These are phyloP conservation scores for Drosophila baimaii DNA, from an alignment of 1,140 invertebrate species.

Conservation along the genomic window DNA sequence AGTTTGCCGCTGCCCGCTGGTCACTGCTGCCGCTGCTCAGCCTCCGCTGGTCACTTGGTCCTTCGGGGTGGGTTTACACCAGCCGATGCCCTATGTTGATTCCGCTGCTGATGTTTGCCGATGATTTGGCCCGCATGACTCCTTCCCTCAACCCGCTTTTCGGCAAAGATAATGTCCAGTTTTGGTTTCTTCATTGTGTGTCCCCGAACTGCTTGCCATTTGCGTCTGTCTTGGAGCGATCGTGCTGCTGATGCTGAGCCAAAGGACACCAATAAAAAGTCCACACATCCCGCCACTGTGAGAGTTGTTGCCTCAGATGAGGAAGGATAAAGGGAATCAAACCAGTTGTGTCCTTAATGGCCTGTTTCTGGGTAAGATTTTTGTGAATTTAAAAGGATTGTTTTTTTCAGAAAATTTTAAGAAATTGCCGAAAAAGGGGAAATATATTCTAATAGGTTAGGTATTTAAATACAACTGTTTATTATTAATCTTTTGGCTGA, in stretches of 20 bases:
- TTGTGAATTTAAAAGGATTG: not conserved
- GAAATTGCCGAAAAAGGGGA: not conserved
- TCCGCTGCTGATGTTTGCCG: constrained; percentile 32
- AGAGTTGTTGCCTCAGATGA: constrained; percentile 8
- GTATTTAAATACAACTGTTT: not conserved
- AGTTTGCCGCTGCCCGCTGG: constrained; percentile 50
- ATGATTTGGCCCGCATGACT: constrained; percentile 58
- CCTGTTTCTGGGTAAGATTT: constrained; percentile 20
- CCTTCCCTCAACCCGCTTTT: constrained; percentile 50
- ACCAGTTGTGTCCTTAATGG: constrained; percentile 61
- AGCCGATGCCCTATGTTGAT: constrained; percentile 6
- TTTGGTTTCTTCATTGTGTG: constrained; percentile 54
- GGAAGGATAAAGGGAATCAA: constrained; percentile 16
- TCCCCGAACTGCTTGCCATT: constrained; percentile 14
- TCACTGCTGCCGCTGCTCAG: constrained; percentile 48
- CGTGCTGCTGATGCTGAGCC: constrained; percentile 57
- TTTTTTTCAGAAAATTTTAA: not conserved
- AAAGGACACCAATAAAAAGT: constrained; percentile 81
- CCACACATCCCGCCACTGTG: constrained; percentile 57
- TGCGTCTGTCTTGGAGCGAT: constrained; percentile 17
- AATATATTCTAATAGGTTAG: no score
- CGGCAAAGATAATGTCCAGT: constrained; percentile 78
- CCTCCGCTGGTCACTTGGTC: constrained; percentile 51
- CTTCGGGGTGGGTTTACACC: constrained; percentile 53
- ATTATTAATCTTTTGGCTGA: no score